phyloP scores from a whole-genome alignment of 2,113 vertebrate species.

The Phaethornis superciliosus region DNA sequence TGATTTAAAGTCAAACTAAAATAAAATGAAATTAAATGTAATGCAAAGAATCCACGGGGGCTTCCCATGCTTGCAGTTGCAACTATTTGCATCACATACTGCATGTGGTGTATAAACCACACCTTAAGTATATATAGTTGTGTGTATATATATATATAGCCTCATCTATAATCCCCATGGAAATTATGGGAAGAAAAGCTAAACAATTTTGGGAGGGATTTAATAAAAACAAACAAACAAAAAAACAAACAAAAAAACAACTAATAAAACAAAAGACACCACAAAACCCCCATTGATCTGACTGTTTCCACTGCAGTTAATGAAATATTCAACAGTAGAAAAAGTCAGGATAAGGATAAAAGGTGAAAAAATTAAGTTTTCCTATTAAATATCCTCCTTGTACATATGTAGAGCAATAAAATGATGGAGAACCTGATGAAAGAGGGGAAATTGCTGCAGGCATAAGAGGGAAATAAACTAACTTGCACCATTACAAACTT shows the following conservation, averaged over 20 bases:
- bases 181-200: background rate
- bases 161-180: background rate
- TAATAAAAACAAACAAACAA: background rate
- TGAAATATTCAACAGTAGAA: background rate
- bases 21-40: background rate
- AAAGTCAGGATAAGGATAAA: background rate
- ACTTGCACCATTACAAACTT: background rate
- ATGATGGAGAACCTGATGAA: background rate
- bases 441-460: background rate
- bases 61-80: background rate
- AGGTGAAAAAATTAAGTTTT: background rate
- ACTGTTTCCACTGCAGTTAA: background rate
- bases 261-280: background rate
- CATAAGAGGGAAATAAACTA: background rate
- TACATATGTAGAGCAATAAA: background rate
- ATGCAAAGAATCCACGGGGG: background rate
- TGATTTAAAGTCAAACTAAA: background rate
- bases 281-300: background rate
- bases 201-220: background rate
- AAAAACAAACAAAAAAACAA: too few relatives aligned
- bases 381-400: background rate
- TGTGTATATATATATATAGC: background rate
- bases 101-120: background rate
- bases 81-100: background rate
- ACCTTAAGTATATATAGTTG: background rate